Percentiles rank a stretch among this genome's conserved stretches.
Conservation (phyloP, 2,797 vertebrate genomes). For the Neosalanx taihuensis region DNA sequence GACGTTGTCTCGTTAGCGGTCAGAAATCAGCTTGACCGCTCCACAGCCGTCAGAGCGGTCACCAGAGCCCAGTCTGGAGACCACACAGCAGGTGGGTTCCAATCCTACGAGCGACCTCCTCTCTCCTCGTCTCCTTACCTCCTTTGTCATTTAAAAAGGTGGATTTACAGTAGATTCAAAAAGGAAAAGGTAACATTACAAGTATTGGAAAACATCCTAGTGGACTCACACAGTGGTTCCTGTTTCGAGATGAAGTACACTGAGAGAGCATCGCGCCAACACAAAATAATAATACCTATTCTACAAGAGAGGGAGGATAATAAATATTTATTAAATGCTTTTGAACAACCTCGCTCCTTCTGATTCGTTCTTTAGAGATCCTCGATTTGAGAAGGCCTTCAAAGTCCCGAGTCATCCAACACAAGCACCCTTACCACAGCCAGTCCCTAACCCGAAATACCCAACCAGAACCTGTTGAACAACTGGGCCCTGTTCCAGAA, state of each 20-base stretch:
- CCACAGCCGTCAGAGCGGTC: constrained; percentile 11
- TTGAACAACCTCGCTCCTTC: constrained; percentile 34
- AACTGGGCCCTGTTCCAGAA: constrained; percentile 1
- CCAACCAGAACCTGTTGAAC: neutral
- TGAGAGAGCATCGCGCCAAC: constrained; percentile 26
- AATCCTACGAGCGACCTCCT: constrained; percentile 11
- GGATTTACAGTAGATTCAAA: neutral
- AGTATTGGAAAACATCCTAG: neutral
- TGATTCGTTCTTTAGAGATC: constrained; percentile 26
- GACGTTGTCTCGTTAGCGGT: neutral
- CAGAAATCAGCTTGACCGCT: constrained; percentile 31
- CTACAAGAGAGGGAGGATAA: constrained; percentile 39
- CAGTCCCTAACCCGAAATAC: neutral
- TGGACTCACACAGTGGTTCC: constrained; percentile 20
- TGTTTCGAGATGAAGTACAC: constrained; percentile 29
- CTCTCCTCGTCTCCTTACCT: neutral
- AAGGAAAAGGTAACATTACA: neutral
- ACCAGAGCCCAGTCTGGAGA: constrained; percentile 12
- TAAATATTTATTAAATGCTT: constrained; percentile 53
- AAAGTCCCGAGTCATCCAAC: neutral
- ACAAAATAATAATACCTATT: constrained; percentile 36
- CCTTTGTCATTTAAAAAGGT: constrained; percentile 5
- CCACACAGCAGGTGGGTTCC: constrained; percentile 12
- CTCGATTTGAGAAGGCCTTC: constrained; percentile 36
- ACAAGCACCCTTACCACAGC: neutral